Base-by-base conservation (phyloP, 2,797 vertebrate species). In the Tokudaia tokunoshimensis region DNA sequence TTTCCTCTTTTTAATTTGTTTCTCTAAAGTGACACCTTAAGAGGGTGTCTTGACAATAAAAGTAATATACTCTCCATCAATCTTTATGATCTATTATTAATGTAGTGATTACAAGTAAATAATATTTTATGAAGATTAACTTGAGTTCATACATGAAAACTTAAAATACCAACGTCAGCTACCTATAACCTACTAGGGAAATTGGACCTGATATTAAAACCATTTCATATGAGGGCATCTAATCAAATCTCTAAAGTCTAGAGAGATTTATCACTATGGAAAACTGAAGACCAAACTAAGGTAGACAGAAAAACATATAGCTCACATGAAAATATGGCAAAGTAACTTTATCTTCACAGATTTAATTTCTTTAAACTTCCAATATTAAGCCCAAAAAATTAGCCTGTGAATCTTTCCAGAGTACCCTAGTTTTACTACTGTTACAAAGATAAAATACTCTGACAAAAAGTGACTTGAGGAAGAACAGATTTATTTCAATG, bases 161-260 rank as follows among this genome's bases (percentile, higher is more conserved):
- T 95, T 92, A 24, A 94, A 85, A 95, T 86, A 19, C 8, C 11
- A 94, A 44, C 26, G 6, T 63, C 41, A 79, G 24, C n/a, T 76
- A 88, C 13, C 6, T 92, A 29, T 75, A 52, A 67, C 26, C 12
- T 78, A 29, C 7, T 59, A 90, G 4, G 10, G 37, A 76, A 83
- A 10, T 82, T 19, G 1, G 0, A 12, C n/a, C 11, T 44, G 13
- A 72, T 79, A 85, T 0, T 10, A 91, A 50, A 81, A 1, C 6
- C 57, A 10, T 67, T 89, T 61, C 3, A 5, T 22, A 2, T 78
- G 31, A 65, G 22, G 1, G 4, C 12, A 15, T 92, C 61, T 63
- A 86, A 96, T 24, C 0, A 91, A 76, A 85, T 74, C 31, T n/a
- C 41, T 47, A 13, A 95, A 84, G 50, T 79, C 52, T 92, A 44